These are phyloP conservation scores for Semaprochilodus insignis DNA, from an alignment of 2,797 vertebrate species.

Conservation along the genomic window DNA sequence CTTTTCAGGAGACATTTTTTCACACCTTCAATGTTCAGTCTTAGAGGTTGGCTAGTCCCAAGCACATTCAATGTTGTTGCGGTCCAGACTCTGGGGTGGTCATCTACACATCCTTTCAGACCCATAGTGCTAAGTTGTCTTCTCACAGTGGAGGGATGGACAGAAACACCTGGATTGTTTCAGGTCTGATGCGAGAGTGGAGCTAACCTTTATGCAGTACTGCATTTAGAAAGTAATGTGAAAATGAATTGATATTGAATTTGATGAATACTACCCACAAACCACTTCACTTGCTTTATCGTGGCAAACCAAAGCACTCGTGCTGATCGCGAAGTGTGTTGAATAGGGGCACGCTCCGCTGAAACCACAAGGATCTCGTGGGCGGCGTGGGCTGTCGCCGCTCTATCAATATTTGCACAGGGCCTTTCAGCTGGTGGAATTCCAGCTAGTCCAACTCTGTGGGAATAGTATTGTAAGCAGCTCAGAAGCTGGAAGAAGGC, in stretches of 20 bases:
- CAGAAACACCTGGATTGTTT: no score
- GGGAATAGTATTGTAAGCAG: conserved; percentile 45
- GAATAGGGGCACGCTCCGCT: conserved; percentile 50
- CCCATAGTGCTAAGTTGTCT: no score
- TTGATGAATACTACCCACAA: background rate
- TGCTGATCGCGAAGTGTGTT: conserved; percentile 46
- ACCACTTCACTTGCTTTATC: conserved; percentile 16
- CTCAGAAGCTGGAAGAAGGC: conserved; percentile 55
- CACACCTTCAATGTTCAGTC: no score
- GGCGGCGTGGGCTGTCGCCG: conserved; percentile 43
- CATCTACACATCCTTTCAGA: no score
- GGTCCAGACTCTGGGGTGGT: no score
- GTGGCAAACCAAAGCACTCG: conserved; percentile 54
- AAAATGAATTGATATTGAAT: background rate
- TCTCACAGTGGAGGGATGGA: no score
- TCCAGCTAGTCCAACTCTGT: conserved; percentile 34
- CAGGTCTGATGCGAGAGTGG: no score
- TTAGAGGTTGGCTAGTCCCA: no score
- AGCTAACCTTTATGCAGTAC: no score
- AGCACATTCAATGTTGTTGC: no score
- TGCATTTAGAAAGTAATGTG: background rate
- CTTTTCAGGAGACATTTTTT: no score
- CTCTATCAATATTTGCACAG: conserved; percentile 56
- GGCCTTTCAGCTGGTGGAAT: conserved; percentile 42
- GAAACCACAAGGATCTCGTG: conserved; percentile 51